Percentiles rank a stretch among this genome's conserved stretches.
These are phyloP conservation scores for Arctocebus calabarensis DNA, from an alignment of 2,797 vertebrate genomes.

Conservation along the genomic window DNA sequence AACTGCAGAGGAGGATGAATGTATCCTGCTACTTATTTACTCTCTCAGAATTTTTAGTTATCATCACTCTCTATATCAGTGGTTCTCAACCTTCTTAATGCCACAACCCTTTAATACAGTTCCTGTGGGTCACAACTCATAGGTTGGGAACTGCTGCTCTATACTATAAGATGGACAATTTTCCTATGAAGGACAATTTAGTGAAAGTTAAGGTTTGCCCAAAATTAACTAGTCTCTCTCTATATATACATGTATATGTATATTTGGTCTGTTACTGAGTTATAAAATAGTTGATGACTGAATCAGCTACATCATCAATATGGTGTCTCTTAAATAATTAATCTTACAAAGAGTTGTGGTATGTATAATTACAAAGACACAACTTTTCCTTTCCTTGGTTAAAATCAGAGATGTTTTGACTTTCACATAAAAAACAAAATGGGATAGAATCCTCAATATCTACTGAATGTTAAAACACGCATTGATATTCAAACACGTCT, in stretches of 20 bases:
- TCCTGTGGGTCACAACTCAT: too few relatives aligned
- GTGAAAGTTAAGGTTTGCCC: background rate
- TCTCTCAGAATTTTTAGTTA: background rate
- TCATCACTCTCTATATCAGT: background rate
- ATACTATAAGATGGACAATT: background rate
- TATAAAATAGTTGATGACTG: constrained; percentile 21
- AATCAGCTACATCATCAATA: background rate
- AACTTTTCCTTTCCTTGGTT: background rate
- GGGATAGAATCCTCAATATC: background rate
- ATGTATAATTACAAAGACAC: background rate
- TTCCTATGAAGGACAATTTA: background rate
- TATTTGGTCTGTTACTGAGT: background rate
- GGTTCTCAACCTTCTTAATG: too few relatives aligned
- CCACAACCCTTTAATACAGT: too few relatives aligned
- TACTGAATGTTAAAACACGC: background rate
- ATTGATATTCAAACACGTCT: background rate
- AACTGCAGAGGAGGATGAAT: background rate
- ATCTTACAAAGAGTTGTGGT: background rate
- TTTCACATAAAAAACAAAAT: background rate
- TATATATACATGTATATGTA: too few relatives aligned
- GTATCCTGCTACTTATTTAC: background rate
- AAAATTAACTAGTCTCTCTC: background rate
- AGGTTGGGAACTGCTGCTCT: background rate
- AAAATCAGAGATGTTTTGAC: background rate
- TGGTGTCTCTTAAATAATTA: background rate